Percentiles rank a stretch among this genome's conserved stretches.
These are phyloP conservation scores for Ictalurus furcatus DNA, from an alignment of 2,113 vertebrate species.

Conservation along the genomic window DNA sequence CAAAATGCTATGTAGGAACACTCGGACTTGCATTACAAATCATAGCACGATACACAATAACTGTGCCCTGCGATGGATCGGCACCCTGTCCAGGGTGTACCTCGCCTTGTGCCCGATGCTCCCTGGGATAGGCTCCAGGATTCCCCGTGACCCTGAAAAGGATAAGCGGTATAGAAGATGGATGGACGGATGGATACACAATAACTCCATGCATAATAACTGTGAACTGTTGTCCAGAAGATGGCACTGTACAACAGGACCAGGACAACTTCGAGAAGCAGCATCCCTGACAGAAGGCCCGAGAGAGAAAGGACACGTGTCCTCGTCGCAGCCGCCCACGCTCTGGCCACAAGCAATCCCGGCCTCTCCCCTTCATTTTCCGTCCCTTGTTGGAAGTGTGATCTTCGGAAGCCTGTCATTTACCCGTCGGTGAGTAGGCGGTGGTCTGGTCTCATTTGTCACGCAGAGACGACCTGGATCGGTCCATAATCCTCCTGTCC, in stretches of 20 bases:
- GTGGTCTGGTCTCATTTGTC: slow-evolving; percentile 70
- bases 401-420: slow-evolving; percentile 73
- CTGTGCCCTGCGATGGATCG: no score
- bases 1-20: neutral
- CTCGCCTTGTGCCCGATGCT: no score
- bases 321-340: slow-evolving; percentile 68
- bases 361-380: slow-evolving; percentile 56
- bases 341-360: slow-evolving; percentile 65
- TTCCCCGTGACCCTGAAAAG: no score
- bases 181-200: no score
- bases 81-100: no score
- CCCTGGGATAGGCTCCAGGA: no score
- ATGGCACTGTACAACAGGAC: slow-evolving; percentile 78
- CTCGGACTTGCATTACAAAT: neutral
- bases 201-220: neutral
- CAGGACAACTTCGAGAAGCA: slow-evolving; percentile 68
- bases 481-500: slow-evolving; percentile 63
- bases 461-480: slow-evolving; percentile 66
- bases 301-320: slow-evolving; percentile 60
- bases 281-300: slow-evolving; percentile 39
- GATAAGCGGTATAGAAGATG: no score
- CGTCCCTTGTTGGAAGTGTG: slow-evolving; percentile 56
- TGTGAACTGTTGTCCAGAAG: slow-evolving; percentile 68
- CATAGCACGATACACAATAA: neutral
- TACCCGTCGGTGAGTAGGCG: slow-evolving; percentile 70